phyloP scores from a whole-genome alignment of 2,113 vertebrate species.

The Ondatra zibethicus region DNA sequence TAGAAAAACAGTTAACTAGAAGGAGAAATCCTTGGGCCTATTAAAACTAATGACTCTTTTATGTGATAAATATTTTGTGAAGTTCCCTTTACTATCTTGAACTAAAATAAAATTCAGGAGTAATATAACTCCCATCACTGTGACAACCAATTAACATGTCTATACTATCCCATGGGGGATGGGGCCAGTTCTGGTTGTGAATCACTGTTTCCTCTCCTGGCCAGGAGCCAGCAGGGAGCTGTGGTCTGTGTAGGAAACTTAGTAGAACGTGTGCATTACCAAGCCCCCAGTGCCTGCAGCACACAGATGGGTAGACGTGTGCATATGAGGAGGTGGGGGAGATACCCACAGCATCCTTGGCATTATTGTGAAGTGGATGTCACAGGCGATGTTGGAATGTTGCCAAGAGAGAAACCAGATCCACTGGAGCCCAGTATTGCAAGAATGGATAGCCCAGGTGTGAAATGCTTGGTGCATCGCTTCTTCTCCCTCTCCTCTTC shows the following conservation, averaged over 20 bases:
- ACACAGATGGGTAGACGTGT: not conserved
- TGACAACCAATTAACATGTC: conserved; percentile 29
- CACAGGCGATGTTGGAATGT: not conserved
- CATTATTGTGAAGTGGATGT: not conserved
- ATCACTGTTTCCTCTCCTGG: not conserved
- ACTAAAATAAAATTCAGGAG: conserved; percentile 54
- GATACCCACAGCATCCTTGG: not conserved
- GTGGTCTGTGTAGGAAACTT: not conserved
- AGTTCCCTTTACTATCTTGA: conserved; percentile 51
- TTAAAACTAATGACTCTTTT: conserved; percentile 56
- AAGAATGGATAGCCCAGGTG: not conserved
- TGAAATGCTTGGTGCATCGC: not conserved
- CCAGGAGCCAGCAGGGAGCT: not conserved
- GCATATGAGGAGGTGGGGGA: not conserved
- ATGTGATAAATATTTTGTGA: conserved; percentile 65
- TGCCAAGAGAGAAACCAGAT: not conserved
- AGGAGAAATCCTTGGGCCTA: not conserved
- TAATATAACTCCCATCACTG: conserved; percentile 19
- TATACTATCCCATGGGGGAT: not conserved
- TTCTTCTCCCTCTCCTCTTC: not conserved
- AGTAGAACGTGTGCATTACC: not conserved
- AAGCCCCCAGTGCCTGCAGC: not conserved
- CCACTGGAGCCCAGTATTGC: not conserved
- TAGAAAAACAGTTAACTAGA: not conserved
- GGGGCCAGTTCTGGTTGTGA: not conserved